These are phyloP conservation scores for Channa maculata DNA, from an alignment of 2,113 vertebrate genomes.

Conservation along the genomic window DNA sequence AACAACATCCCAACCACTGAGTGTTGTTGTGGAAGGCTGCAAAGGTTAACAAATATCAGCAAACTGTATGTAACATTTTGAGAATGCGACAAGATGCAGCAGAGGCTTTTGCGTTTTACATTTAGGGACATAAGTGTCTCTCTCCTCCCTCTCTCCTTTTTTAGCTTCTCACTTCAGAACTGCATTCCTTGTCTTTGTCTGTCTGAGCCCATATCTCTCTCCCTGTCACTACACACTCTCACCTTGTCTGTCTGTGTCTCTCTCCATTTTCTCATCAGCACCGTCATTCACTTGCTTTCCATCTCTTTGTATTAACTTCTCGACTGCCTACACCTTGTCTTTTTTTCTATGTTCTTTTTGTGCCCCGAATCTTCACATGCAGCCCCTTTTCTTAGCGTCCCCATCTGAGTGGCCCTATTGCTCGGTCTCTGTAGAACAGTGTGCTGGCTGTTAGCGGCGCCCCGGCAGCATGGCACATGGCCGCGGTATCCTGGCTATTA, in stretches of 20 bases:
- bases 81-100: slow-evolving; percentile 29
- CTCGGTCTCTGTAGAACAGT: slow-evolving; percentile 57
- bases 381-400: slow-evolving; percentile 17
- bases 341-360: slow-evolving; percentile 16
- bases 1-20: too few relatives aligned
- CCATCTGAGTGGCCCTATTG: slow-evolving; percentile 56
- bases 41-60: too few relatives aligned
- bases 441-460: slow-evolving; percentile 60
- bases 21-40: too few relatives aligned
- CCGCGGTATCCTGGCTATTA: slow-evolving; percentile 71
- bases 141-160: slow-evolving; percentile 13
- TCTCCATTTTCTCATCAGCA: slow-evolving; percentile 49
- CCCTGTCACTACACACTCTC: slow-evolving; percentile 39
- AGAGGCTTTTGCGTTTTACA: slow-evolving; percentile 54
- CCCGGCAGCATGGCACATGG: slow-evolving; percentile 74
- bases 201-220: slow-evolving; percentile 35
- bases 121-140: slow-evolving; percentile 19
- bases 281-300: slow-evolving; percentile 30
- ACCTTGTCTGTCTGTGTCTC: slow-evolving; percentile 36
- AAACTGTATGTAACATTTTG: too few relatives aligned
- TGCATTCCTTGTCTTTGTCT: slow-evolving; percentile 34
- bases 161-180: slow-evolving; percentile 50
- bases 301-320: slow-evolving; percentile 37
- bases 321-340: not conserved
- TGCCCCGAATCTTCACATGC: slow-evolving; percentile 2